These are phyloP conservation scores for Trematomus loennbergii DNA, from an alignment of 2,113 vertebrate species.

Conservation along the genomic window DNA sequence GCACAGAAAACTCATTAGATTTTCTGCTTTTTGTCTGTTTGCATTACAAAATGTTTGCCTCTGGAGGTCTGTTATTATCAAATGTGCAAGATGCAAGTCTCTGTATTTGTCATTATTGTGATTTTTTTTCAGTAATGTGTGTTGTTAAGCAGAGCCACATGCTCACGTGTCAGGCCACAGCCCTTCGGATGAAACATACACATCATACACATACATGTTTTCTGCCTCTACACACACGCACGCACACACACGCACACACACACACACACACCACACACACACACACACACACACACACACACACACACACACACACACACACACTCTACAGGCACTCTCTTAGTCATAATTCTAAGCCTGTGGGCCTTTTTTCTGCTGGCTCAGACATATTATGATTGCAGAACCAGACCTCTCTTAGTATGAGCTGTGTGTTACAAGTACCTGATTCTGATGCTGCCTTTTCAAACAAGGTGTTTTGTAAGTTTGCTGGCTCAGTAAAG, in stretches of 20 bases:
- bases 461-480: constrained; percentile 16
- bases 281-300: constrained; percentile 20
- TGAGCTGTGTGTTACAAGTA: constrained; percentile 26
- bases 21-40: constrained; percentile 33
- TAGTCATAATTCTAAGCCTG: constrained; percentile 48
- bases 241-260: constrained; percentile 22
- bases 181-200: constrained; percentile 46
- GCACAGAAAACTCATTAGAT: constrained; percentile 29
- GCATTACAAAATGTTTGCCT: constrained; percentile 22
- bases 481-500: neutral
- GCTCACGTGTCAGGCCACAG: constrained; percentile 68
- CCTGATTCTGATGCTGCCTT: constrained; percentile 24
- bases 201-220: constrained; percentile 57
- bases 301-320: constrained; percentile 41
- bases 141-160: constrained; percentile 59
- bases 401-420: constrained; percentile 39
- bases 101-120: neutral
- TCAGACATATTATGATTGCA: constrained; percentile 47
- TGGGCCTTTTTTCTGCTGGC: constrained; percentile 42
- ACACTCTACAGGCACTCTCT: constrained; percentile 8
- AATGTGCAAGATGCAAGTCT: neutral
- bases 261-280: constrained; percentile 16
- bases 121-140: constrained; percentile 14
- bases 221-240: constrained; percentile 33
- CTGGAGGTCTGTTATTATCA: neutral